A percentile compares a stretch with the other conserved stretches of the same genome.
phyloP scores from a whole-genome alignment of 2,113 vertebrate species.

The Lepisosteus osseus region DNA sequence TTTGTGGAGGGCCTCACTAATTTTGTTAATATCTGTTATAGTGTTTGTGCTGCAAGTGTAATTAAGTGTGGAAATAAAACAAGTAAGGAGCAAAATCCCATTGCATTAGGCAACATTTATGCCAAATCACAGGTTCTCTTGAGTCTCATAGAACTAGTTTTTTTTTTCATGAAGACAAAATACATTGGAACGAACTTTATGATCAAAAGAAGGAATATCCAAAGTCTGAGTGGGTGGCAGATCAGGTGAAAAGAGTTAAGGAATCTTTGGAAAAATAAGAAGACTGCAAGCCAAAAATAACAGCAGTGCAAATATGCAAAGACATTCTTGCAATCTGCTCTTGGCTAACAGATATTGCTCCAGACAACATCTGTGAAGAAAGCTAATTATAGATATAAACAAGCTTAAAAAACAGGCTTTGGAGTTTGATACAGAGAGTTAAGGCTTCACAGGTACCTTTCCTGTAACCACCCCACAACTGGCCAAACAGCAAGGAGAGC shows the following conservation, averaged over 20 bases:
- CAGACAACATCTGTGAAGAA: constrained; percentile 5
- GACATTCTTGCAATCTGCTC: constrained; percentile 20
- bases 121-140: no score
- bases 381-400: not conserved
- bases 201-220: not conserved
- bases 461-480: no score
- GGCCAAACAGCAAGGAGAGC: no score
- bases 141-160: no score
- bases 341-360: constrained; percentile 12
- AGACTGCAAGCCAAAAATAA: not conserved
- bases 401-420: constrained; percentile 3
- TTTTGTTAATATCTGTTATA: constrained; percentile 12
- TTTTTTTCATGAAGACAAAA: no score
- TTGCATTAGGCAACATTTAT: no score
- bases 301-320: constrained; percentile 13
- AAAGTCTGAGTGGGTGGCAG: not conserved
- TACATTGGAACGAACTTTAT: constrained; percentile 27
- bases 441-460: constrained; percentile 16
- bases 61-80: constrained; percentile 25
- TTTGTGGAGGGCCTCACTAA: not conserved
- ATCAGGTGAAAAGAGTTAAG: not conserved
- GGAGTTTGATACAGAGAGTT: constrained; percentile 30
- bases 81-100: no score
- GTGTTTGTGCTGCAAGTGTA: constrained; percentile 18
- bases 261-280: constrained; percentile 3